These are phyloP conservation scores for Gavialis gangeticus DNA, from an alignment of 2,113 vertebrate species.

Conservation along the genomic window DNA sequence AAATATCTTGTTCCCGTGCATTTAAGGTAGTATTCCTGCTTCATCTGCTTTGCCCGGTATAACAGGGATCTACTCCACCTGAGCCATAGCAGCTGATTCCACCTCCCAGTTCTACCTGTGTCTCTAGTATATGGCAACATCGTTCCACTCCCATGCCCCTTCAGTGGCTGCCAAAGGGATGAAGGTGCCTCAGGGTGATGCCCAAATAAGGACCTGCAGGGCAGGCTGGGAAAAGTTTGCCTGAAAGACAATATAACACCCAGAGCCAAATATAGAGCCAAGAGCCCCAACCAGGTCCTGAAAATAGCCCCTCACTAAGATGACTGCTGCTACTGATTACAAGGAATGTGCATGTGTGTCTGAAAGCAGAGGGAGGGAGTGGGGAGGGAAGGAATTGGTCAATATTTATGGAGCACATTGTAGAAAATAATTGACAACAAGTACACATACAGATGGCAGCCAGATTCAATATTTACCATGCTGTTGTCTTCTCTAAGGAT, in stretches of 20 bases:
- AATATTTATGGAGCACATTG: neutral
- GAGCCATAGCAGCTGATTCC: neutral
- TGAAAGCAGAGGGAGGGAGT: neutral
- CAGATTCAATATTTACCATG: too few relatives aligned
- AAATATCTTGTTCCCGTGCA: neutral
- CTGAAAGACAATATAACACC: neutral
- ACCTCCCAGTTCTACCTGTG: neutral
- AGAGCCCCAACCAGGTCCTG: neutral
- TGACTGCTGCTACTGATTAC: neutral
- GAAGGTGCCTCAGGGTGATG: neutral
- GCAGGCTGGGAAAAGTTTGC: neutral
- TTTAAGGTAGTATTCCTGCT: neutral
- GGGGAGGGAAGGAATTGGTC: neutral
- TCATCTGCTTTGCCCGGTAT: neutral
- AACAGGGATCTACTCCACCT: neutral
- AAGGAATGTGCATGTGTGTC: neutral
- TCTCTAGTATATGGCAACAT: neutral
- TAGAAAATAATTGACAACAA: neutral
- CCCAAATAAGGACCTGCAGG: neutral
- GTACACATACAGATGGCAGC: neutral
- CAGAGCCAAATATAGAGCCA: neutral
- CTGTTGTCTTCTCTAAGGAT: too few relatives aligned
- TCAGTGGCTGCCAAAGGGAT: neutral
- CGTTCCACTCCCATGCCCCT: neutral
- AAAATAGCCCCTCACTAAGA: neutral